These are phyloP conservation scores for human DNA, from an alignment of 2,113 vertebrate species.

Conservation along the genomic window DNA sequence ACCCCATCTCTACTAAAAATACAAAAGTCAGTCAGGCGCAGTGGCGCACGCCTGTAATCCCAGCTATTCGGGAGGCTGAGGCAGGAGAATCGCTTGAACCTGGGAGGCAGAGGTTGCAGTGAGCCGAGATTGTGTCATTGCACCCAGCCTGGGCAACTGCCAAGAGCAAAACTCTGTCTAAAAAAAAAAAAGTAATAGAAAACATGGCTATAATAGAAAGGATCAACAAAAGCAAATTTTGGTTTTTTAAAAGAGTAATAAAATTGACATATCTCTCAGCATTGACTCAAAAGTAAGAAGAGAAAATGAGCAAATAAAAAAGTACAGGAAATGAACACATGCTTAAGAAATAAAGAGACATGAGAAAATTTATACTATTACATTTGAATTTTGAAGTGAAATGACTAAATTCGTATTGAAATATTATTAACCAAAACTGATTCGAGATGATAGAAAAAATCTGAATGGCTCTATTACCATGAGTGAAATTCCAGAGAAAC, in stretches of 20 bases:
- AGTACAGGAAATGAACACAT: background rate
- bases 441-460: background rate
- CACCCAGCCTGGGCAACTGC: too few species aligned
- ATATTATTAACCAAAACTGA: background rate
- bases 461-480: background rate
- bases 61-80: too few species aligned
- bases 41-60: too few species aligned
- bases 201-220: background rate
- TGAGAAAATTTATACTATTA: background rate
- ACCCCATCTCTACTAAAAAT: too few species aligned
- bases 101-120: too few species aligned
- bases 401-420: background rate
- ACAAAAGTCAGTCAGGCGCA: too few species aligned
- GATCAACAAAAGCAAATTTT: background rate
- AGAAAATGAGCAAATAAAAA: background rate
- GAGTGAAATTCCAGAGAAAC: background rate
- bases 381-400: background rate
- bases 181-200: background rate
- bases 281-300: background rate
- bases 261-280: background rate
- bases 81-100: too few species aligned
- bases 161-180: too few species aligned
- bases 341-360: background rate
- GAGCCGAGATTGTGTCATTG: fast-evolving
- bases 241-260: background rate